Evolutionary conservation across 2,888 invertebrate species (phyloP), one percentile per base, ranked within the genome.

Genomic region (Argyra leucocephala): DNA sequence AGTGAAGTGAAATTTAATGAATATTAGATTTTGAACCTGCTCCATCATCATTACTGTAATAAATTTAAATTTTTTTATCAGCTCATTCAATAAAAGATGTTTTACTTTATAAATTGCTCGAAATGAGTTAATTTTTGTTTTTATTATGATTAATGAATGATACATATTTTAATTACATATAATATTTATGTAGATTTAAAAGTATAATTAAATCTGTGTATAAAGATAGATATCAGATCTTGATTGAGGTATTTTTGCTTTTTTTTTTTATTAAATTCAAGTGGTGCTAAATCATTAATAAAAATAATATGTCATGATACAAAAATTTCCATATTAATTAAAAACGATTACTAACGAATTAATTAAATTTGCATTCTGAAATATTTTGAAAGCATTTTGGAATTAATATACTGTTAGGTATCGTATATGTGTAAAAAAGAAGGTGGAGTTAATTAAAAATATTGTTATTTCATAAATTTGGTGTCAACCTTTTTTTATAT

Each of bases 261-360:
- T n/a, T n/a, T n/a, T n/a, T n/a, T n/a, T n/a, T n/a, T n/a, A n/a
- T n/a, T 48, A 48, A 48, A 48, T 48, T 48, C 18, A n/a, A n/a
- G 18, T 5, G 48, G 12, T 10, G 6, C 3, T 37, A 48, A 48
- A 18, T 12, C 18, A 48, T 48, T 15, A 48, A 18, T 48, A 48
- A 48, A n/a, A n/a, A 18, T 48, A 48, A 15, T 3, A 15, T 48
- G 48, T 48, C 48, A n/a, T 48, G 48, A 48, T 48, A 48, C 18
- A 48, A 48, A 48, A 48, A 48, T 48, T 48, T 48, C 18, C 48
- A 48, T 48, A 18, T 48, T 48, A 48, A 48, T 48, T 48, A 48
- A 48, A 48, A 48, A 48, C 48, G 48, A 48, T 48, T 48, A 48
- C 12, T 18, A 18, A 48, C 18, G n/a, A 48, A 48, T 48, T 48